A percentile compares a stretch with the other conserved stretches of the same genome.
These are phyloP conservation scores for Polydrusus pterygomalis DNA, from an alignment of 2,888 invertebrate species.

Conservation along the genomic window DNA sequence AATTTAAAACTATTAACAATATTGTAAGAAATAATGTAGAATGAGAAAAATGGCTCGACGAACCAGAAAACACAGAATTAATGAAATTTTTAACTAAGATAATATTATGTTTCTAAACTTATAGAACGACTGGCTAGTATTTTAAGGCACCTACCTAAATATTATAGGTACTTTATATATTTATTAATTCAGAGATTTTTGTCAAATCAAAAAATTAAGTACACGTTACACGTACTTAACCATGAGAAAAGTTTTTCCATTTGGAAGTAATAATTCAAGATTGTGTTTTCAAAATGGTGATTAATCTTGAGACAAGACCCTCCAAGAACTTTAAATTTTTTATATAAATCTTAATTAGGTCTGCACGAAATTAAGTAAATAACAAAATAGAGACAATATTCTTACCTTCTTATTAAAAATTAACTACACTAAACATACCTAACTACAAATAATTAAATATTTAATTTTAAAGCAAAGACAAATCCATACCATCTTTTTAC, in stretches of 20 bases:
- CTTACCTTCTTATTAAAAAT: conserved; percentile 33
- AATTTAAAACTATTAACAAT: not conserved
- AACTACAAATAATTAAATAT: conserved; percentile 17
- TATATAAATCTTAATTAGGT: not conserved
- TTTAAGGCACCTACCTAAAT: not conserved
- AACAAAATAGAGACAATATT: conserved; percentile 7
- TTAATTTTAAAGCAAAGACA: conserved; percentile 33
- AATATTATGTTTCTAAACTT: too few relatives aligned
- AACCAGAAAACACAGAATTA: not conserved
- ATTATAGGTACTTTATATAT: not conserved
- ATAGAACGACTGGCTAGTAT: too few relatives aligned
- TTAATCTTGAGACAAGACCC: conserved; percentile 31
- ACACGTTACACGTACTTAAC: too few relatives aligned
- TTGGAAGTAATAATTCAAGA: conserved; percentile 20
- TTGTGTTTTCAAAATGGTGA: conserved; percentile 36
- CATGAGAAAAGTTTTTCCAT: conserved; percentile 17
- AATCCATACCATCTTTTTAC: conserved; percentile 43
- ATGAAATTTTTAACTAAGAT: not conserved
- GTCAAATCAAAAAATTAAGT: not conserved
- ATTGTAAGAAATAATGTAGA: not conserved
- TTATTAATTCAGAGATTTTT: not conserved
- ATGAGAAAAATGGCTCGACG: not conserved
- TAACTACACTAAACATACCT: conserved; percentile 26
- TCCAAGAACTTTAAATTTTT: conserved; percentile 6
- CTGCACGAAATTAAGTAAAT: not conserved